These are phyloP conservation scores for Caloenas nicobarica DNA, from an alignment of 2,113 vertebrate species.

Conservation along the genomic window DNA sequence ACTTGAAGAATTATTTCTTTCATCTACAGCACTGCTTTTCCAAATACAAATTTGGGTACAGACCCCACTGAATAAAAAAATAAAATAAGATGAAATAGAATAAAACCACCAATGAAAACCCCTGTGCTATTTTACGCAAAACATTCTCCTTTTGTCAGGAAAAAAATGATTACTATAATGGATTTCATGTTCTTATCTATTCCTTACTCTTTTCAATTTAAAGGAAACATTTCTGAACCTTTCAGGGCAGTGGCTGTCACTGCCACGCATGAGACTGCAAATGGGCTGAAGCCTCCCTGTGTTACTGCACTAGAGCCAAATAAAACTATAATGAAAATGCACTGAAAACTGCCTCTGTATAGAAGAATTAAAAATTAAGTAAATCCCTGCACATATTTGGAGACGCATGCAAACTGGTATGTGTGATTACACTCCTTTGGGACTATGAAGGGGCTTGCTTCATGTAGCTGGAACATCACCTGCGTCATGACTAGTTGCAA, in stretches of 20 bases:
- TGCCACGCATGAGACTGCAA: background rate
- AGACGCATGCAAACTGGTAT: background rate
- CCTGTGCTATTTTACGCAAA: background rate
- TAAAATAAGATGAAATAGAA: conserved; percentile 3
- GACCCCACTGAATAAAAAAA: background rate
- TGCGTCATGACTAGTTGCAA: fast-evolving
- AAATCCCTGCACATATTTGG: background rate
- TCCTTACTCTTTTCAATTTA: conserved; percentile 48
- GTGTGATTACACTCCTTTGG: background rate
- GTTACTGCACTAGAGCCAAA: background rate
- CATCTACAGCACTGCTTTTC: background rate
- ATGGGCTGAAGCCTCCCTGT: background rate
- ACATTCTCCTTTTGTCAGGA: background rate
- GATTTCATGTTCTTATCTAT: conserved; percentile 50
- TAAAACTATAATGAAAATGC: background rate
- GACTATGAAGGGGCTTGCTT: background rate
- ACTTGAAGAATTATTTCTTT: background rate
- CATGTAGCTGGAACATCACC: background rate
- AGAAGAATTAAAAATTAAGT: background rate
- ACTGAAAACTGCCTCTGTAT: background rate
- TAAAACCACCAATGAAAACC: background rate
- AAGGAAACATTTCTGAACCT: conserved; percentile 40
- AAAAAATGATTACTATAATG: conserved; percentile 38
- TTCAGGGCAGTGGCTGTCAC: conserved; percentile 28
- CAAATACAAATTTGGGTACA: background rate